Conservation (phyloP, 2,797 vertebrate species). For the Podarcis lilfordi region DNA sequence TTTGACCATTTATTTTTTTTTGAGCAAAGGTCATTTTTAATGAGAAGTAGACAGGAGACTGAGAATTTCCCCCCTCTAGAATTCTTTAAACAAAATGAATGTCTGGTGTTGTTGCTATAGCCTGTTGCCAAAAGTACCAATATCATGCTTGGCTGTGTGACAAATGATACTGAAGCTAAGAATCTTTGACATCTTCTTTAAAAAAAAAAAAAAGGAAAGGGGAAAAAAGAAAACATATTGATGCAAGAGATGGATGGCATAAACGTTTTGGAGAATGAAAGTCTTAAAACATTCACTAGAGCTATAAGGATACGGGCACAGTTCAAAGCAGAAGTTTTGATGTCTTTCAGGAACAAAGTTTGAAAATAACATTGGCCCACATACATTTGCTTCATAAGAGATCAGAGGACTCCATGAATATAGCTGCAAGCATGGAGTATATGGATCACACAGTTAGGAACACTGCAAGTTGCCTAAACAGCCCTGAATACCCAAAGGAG, state of each 20-base stretch:
- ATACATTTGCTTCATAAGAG: background rate
- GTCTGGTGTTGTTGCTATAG: constrained; percentile 6
- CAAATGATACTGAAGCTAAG: constrained; percentile 43
- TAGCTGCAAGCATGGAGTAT: background rate
- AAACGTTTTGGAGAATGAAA: background rate
- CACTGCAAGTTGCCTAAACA: too few species aligned
- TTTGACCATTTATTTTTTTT: constrained; percentile 13
- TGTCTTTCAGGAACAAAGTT: background rate
- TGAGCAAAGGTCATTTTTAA: constrained; percentile 32
- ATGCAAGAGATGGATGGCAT: background rate
- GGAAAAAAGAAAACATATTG: background rate
- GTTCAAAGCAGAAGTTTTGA: background rate
- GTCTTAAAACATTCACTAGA: background rate
- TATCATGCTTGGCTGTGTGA: constrained; percentile 34
- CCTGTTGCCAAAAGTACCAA: constrained; percentile 36
- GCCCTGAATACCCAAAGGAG: too few species aligned
- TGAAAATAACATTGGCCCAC: background rate
- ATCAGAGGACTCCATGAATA: background rate
- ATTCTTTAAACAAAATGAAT: constrained; percentile 41
- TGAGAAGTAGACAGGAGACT: constrained; percentile 28
- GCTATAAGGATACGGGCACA: background rate
- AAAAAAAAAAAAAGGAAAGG: background rate
- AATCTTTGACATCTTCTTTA: constrained; percentile 1
- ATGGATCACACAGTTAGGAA: background rate
- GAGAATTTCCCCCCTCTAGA: constrained; percentile 7